Evolutionary conservation across 2,113 vertebrate genomes (phyloP).

Genomic region (Todiramphus saurophagus): DNA sequence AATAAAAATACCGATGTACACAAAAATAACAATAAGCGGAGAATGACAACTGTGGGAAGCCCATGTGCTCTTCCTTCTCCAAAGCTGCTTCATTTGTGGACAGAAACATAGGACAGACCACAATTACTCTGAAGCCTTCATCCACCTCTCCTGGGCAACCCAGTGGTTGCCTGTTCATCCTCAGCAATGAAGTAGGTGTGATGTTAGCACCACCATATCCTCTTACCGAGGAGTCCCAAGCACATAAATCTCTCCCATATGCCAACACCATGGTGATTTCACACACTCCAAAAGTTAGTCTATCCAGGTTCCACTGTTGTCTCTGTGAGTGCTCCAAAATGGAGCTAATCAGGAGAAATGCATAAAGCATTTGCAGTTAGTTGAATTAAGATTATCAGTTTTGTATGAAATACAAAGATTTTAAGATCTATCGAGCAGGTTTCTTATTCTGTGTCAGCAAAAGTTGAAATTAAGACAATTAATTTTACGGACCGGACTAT

Average conservation of each 20-base stretch:
- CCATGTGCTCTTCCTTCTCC: neutral
- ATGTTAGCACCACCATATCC: neutral
- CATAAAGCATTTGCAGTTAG: neutral
- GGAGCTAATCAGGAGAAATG: neutral
- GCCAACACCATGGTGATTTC: neutral
- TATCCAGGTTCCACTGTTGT: neutral
- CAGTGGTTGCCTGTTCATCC: neutral
- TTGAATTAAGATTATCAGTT: neutral
- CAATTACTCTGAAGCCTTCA: neutral
- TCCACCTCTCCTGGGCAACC: neutral
- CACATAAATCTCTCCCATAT: neutral
- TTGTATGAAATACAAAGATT: neutral
- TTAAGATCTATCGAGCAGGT: neutral
- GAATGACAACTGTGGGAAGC: neutral
- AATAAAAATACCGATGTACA: neutral
- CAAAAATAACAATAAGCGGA: constrained; percentile 1
- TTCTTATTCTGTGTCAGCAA: neutral
- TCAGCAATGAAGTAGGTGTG: neutral
- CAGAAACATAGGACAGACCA: neutral
- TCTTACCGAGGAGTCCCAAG: neutral
- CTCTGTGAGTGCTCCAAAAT: neutral
- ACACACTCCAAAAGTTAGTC: neutral
- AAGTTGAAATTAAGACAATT: neutral
- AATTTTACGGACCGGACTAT: neutral
- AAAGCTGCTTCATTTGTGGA: neutral